Evolutionary conservation across 2,113 vertebrate genomes (phyloP), one percentile per base, ranked within the genome.

Genomic region (Colinus virginianus): DNA sequence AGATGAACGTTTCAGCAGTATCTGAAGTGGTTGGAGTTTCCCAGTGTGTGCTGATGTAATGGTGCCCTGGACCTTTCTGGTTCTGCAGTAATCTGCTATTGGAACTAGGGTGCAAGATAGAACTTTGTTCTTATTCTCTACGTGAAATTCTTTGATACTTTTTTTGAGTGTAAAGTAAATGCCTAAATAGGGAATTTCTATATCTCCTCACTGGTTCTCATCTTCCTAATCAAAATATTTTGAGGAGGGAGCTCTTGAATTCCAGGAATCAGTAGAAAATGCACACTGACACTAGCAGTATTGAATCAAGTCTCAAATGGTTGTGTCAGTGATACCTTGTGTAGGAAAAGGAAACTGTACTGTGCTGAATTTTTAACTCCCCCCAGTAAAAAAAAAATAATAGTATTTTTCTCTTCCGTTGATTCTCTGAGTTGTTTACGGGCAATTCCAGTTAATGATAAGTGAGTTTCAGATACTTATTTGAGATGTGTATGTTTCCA

Each of bases 371-470:
- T 77, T 95, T 88, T 95, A 76, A 66, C 70, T 91, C 75, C 67
- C 32, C 2, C 18, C 40, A 64, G 28, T 81, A 40, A 40, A 23
- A 58, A 84, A 72, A 87, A 53, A 42, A 46, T n/a, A 16, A 78
- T 5, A 2, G 25, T 82, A 55, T 66, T 80, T 34, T 94, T 43
- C 71, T 86, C 69, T 96, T 58, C 51, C 43, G 19, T 48, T 77
- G 51, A 55, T 88, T 79, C 59, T 22, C 4, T 8, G 83, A 79
- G 40, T 94, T 95, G 83, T 94, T 78, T 67, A 81, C 78, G 43
- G 75, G 38, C 79, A 84, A 67, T 85, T 95, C 58, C 79, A 92
- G 89, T 40, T 95, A 95, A 94, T 90, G 87, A 80, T 88, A 83
- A 95, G 48, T 77, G 94, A 66, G 69, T 76, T 86, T 22, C 40